phyloP scores from a whole-genome alignment of 2,113 vertebrate genomes.

The Tragelaphus imberbis region DNA sequence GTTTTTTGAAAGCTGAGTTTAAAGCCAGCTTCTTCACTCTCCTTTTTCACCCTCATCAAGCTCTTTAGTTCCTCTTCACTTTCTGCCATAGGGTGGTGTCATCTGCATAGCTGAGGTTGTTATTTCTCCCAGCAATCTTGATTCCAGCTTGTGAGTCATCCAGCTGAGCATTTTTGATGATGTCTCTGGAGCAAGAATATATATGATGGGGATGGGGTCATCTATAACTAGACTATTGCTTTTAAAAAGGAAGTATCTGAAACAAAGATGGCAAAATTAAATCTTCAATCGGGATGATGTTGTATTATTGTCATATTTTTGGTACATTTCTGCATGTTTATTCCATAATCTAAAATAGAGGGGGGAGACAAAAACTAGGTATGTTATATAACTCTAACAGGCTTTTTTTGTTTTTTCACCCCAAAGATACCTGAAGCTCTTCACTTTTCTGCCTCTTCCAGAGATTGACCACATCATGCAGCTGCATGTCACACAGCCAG shows the following conservation, averaged over 20 bases:
- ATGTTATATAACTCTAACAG: neutral
- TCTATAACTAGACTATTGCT: neutral
- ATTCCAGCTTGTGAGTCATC: neutral
- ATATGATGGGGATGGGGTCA: neutral
- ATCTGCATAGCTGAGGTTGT: neutral
- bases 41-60: neutral
- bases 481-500: slow-evolving; percentile 87
- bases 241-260: neutral
- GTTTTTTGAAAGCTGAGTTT: neutral
- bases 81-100: neutral
- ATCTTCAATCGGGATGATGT: neutral
- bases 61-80: neutral
- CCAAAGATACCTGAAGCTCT: slow-evolving; percentile 88
- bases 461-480: slow-evolving; percentile 93
- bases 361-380: neutral
- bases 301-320: neutral
- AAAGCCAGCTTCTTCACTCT: neutral
- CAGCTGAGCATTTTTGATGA: neutral
- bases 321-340: neutral
- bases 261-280: neutral
- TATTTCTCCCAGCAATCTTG: neutral
- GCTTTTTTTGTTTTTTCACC: neutral
- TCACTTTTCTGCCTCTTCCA: slow-evolving; percentile 92
- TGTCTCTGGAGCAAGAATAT: neutral
- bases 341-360: neutral